Conservation (phyloP, 2,888 invertebrate species). For the Ceriagrion tenellum region DNA sequence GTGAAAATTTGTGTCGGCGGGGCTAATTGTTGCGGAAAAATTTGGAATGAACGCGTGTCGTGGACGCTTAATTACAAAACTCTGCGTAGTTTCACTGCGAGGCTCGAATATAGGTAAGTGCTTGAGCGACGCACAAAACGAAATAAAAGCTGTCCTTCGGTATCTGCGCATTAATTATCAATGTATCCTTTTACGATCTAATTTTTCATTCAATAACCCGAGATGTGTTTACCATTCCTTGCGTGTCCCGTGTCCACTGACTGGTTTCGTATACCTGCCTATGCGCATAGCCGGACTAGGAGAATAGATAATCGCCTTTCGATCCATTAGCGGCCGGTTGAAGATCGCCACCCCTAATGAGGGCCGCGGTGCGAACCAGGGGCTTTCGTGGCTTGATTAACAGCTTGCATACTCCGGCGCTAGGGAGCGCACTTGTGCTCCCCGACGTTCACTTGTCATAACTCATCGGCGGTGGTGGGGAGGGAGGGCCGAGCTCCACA, state of each 20-base stretch:
- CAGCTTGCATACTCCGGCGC: conserved; percentile 1
- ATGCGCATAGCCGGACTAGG: not conserved
- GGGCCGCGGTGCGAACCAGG: not conserved
- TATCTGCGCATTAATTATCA: not conserved
- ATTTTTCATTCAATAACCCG: not conserved
- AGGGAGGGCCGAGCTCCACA: not conserved
- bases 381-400: conserved; percentile 31
- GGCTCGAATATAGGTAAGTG: no score
- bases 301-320: conserved; percentile 44
- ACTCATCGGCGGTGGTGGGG: not conserved
- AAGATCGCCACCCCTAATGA: conserved; percentile 33
- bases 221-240: not conserved
- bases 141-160: no score
- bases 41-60: no score
- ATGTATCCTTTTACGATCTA: not conserved
- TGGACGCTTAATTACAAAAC: no score
- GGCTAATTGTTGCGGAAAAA: no score
- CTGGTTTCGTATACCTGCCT: not conserved
- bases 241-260: not conserved
- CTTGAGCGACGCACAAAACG: no score
- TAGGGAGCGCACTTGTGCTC: not conserved
- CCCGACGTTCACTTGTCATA: conserved; percentile 8
- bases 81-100: no score
- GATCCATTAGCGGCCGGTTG: conserved; percentile 49
- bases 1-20: no score